Conservation (phyloP, 2,797 vertebrate species). For the Phrynocephalus vlangalii region DNA sequence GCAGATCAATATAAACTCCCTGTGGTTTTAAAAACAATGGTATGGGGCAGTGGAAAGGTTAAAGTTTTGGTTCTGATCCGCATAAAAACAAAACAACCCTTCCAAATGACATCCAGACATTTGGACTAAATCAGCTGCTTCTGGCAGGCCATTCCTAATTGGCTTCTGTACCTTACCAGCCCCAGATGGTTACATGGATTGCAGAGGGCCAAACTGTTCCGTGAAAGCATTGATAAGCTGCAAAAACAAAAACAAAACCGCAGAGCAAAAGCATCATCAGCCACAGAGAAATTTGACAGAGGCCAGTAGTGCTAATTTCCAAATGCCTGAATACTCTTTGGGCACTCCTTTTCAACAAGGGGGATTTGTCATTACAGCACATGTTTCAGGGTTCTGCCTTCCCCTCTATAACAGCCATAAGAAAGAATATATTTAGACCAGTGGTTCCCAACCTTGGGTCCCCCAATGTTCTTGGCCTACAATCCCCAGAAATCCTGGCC, state of each 20-base stretch:
- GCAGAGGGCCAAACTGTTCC: slow-evolving; percentile 12
- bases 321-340: background rate
- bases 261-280: background rate
- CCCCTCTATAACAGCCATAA: background rate
- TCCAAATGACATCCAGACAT: slow-evolving; percentile 38
- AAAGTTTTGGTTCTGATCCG: slow-evolving; percentile 54
- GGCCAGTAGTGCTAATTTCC: background rate
- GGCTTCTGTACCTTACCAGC: slow-evolving; percentile 17
- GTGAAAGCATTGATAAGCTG: background rate
- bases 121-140: slow-evolving; percentile 5
- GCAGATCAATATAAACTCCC: slow-evolving; percentile 60
- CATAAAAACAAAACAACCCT: slow-evolving; percentile 29
- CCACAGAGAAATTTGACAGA: background rate
- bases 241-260: background rate
- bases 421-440: background rate
- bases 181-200: background rate
- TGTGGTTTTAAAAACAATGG: slow-evolving; percentile 43
- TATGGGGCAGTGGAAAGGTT: slow-evolving; percentile 57
- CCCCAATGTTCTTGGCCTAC: too few species aligned
- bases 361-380: background rate
- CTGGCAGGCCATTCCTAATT: slow-evolving; percentile 9
- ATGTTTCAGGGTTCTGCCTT: background rate
- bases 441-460: too few species aligned
- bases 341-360: background rate
- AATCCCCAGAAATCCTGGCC: too few species aligned